These are phyloP conservation scores for Grapholita molesta DNA, from an alignment of 1,140 invertebrate species.

Conservation along the genomic window DNA sequence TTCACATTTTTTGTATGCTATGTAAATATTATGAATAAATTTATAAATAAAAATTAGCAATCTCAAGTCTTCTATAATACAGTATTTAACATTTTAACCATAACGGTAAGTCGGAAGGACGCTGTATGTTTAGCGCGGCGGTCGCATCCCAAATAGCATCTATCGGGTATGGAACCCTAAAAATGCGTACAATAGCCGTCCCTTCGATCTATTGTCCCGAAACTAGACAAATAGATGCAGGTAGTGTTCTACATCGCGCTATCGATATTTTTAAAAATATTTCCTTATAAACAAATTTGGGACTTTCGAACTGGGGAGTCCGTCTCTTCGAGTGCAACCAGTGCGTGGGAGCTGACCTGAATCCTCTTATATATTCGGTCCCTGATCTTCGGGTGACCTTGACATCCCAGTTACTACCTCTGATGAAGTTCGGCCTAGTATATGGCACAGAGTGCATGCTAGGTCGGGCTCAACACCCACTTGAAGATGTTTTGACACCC, in stretches of 20 bases:
- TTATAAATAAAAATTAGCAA: too few relatives aligned
- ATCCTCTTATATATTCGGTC: slow-evolving; percentile 21
- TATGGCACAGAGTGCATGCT: slow-evolving; percentile 64
- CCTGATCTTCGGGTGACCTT: slow-evolving; percentile 14
- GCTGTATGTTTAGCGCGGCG: too few relatives aligned
- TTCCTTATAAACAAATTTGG: slow-evolving; percentile 33
- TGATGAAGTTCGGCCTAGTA: slow-evolving; percentile 40
- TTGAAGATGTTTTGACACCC: slow-evolving; percentile 11
- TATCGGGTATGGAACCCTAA: neutral
- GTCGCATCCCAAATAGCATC: neutral
- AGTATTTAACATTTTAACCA: too few relatives aligned
- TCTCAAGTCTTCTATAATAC: too few relatives aligned
- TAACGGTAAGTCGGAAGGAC: too few relatives aligned
- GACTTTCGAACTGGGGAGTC: slow-evolving; percentile 38
- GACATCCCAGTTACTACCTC: slow-evolving; percentile 49
- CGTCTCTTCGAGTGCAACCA: slow-evolving; percentile 65
- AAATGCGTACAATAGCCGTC: slow-evolving; percentile 24
- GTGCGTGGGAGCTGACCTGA: slow-evolving; percentile 50
- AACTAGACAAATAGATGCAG: slow-evolving; percentile 54
- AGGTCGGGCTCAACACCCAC: slow-evolving; percentile 42
- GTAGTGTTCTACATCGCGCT: slow-evolving; percentile 56
- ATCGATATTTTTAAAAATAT: slow-evolving; percentile 37
- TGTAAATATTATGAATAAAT: too few relatives aligned
- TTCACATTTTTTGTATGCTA: too few relatives aligned
- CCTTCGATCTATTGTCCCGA: slow-evolving; percentile 22